Conservation (phyloP, 1,140 invertebrate genomes). For the Dendroctonus valens region DNA sequence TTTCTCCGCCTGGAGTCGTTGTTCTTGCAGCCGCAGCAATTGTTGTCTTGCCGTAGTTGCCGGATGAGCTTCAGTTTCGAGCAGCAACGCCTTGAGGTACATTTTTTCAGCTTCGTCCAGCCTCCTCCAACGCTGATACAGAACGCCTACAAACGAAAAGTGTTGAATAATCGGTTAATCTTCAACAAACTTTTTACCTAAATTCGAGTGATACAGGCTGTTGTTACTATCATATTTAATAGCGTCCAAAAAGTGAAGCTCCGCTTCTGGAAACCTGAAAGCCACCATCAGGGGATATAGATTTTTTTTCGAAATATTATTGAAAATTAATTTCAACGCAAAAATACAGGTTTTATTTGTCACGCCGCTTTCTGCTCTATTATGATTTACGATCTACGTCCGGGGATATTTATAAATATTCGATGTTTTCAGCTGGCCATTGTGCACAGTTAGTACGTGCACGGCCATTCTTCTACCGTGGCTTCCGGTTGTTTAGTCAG, state of each 20-base stretch:
- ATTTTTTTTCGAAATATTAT: too few species aligned
- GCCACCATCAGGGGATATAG: background rate
- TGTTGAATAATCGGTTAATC: background rate
- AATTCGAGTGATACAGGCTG: slow-evolving; percentile 78
- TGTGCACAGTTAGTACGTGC: too few species aligned
- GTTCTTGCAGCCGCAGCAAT: too few species aligned
- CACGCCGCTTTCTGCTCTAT: too few species aligned
- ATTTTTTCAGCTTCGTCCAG: slow-evolving; percentile 67
- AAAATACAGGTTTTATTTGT: background rate
- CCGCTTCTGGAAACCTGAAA: slow-evolving; percentile 58
- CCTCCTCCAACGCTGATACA: slow-evolving; percentile 92
- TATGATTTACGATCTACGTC: too few species aligned
- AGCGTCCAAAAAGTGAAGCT: slow-evolving; percentile 75
- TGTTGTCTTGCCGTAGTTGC: too few species aligned
- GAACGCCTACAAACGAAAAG: slow-evolving; percentile 66
- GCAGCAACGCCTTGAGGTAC: slow-evolving; percentile 67
- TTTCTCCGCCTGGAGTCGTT: too few species aligned
- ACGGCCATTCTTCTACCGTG: too few species aligned
- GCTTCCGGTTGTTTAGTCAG: too few species aligned
- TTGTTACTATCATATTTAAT: slow-evolving; percentile 67
- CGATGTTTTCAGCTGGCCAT: too few species aligned
- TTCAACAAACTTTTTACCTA: slow-evolving; percentile 60
- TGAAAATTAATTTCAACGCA: slow-evolving; percentile 1
- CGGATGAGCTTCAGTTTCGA: background rate
- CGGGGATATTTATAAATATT: too few species aligned